These are phyloP conservation scores for Lithophane semibrunnea DNA, from an alignment of 2,888 invertebrate species.

Conservation along the genomic window DNA sequence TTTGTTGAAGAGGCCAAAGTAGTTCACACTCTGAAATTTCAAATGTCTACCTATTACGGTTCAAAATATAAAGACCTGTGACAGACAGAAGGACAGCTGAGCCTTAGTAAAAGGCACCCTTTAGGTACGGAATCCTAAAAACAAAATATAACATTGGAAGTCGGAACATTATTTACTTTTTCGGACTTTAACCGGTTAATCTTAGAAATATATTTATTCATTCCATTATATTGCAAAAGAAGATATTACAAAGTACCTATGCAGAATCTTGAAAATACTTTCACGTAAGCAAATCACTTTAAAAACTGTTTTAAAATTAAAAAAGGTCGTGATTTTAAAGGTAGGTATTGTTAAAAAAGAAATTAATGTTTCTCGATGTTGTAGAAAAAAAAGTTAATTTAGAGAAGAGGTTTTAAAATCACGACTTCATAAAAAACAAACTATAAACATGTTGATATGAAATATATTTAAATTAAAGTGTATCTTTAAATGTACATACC, in stretches of 20 bases:
- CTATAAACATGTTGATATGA: slow-evolving; percentile 56
- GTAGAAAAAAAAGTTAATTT: slow-evolving; percentile 29
- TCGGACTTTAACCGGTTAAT: slow-evolving; percentile 28
- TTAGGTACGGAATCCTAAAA: not conserved
- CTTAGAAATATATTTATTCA: slow-evolving; percentile 46
- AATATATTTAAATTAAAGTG: slow-evolving; percentile 53
- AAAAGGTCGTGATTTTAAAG: slow-evolving; percentile 50
- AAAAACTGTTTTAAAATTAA: slow-evolving; percentile 24
- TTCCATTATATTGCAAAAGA: slow-evolving; percentile 59
- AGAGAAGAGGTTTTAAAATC: slow-evolving; percentile 45
- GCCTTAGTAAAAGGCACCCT: not conserved
- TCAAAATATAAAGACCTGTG: not conserved
- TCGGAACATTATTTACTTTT: not conserved
- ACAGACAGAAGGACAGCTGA: not conserved
- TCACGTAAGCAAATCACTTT: slow-evolving; percentile 40
- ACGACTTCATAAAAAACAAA: slow-evolving; percentile 48
- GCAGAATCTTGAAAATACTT: slow-evolving; percentile 29
- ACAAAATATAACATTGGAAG: no score
- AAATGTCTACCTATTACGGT: not conserved
- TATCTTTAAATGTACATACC: slow-evolving; percentile 44
- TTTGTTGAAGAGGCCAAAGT: no score
- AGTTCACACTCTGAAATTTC: not conserved
- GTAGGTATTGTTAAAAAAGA: slow-evolving; percentile 16
- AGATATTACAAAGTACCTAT: slow-evolving; percentile 47
- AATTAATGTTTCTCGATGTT: slow-evolving; percentile 39